Conservation (phyloP, 1,140 invertebrate species). For the Bicyclus anynana region DNA sequence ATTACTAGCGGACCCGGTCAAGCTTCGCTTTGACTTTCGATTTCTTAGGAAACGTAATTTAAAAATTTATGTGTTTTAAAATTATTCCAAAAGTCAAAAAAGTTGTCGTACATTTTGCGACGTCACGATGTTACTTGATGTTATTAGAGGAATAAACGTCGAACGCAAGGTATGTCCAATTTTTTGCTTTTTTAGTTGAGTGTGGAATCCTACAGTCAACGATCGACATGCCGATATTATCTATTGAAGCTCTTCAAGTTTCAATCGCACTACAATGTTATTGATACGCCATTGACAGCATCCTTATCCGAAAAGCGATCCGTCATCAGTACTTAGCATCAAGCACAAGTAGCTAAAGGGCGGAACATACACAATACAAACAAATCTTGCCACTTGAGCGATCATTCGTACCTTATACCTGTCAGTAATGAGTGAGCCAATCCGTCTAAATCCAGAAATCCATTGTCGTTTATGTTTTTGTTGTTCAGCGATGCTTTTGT, state of each 20-base stretch:
- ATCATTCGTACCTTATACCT: conserved; percentile 20
- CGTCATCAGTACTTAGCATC: conserved; percentile 30
- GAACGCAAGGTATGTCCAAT: no score
- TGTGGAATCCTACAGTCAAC: no score
- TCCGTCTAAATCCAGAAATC: conserved; percentile 2
- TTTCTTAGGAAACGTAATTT: no score
- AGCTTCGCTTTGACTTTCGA: no score
- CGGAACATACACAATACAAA: conserved; percentile 26
- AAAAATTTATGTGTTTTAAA: no score
- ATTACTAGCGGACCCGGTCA: no score
- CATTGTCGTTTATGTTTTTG: conserved; percentile 3
- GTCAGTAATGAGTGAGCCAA: conserved; percentile 19
- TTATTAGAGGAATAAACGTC: no score
- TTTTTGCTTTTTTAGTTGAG: no score
- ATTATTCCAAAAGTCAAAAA: no score
- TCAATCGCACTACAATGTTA: conserved; percentile 8
- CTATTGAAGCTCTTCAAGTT: conserved; percentile 2
- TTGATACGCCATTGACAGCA: conserved; percentile 19
- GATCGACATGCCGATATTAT: not conserved
- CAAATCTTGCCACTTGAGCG: conserved; percentile 20
- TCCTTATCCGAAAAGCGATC: conserved; percentile 29
- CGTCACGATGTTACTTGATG: no score
- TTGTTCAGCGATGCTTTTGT: not conserved
- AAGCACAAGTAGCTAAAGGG: conserved; percentile 29
- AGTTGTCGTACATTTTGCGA: no score